Evolutionary conservation across 2,888 invertebrate species (phyloP).

Genomic region (Pycnomerus fuliginosus): DNA sequence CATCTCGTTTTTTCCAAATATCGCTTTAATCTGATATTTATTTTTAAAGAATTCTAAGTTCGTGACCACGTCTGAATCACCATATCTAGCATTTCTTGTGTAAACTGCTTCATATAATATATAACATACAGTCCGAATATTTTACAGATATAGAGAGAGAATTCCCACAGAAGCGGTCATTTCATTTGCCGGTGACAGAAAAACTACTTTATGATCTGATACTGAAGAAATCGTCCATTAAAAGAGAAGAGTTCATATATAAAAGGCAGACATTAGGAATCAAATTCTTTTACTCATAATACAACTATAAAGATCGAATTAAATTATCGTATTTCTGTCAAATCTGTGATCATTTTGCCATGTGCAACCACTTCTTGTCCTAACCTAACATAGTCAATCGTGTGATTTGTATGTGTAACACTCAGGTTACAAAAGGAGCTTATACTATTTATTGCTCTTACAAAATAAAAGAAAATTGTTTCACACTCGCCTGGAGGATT

Average conservation of each 20-base stretch:
- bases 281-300: constrained; percentile 29
- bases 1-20: constrained; percentile 33
- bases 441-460: constrained; percentile 45
- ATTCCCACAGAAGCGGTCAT: background rate
- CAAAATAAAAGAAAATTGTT: constrained; percentile 48
- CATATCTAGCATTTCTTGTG: constrained; percentile 21
- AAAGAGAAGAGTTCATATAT: constrained; percentile 9
- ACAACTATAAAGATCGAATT: constrained; percentile 34
- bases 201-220: constrained; percentile 4
- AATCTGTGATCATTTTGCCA: constrained; percentile 36
- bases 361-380: constrained; percentile 37
- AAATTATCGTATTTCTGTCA: constrained; percentile 45
- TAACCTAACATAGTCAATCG: constrained; percentile 44
- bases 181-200: too few relatives aligned
- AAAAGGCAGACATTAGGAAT: constrained; percentile 10
- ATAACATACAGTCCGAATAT: background rate
- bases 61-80: constrained; percentile 33
- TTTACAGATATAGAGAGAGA: background rate
- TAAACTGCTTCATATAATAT: background rate
- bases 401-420: constrained; percentile 50
- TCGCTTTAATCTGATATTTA: constrained; percentile 35
- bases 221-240: constrained; percentile 8
- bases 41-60: constrained; percentile 33
- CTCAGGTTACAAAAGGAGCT: too few relatives aligned
- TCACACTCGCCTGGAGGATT: constrained; percentile 48